A percentile compares a stretch with the other conserved stretches of the same genome.
phyloP scores from a whole-genome alignment of 2,797 vertebrate species.

The Enteromius viviparus region DNA sequence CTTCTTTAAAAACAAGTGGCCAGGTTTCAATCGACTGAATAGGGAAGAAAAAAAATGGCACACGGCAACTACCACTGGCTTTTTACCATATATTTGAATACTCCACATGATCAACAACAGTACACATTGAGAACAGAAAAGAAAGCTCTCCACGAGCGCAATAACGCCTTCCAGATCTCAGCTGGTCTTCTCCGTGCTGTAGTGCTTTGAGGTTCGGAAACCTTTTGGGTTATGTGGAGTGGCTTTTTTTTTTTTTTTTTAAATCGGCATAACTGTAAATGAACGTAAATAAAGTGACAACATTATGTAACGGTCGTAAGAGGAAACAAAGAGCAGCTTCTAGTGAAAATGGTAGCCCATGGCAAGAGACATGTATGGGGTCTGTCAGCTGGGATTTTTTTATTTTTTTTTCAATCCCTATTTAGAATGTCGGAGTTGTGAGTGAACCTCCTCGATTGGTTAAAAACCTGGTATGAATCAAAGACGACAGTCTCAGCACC shows the following conservation, averaged over 20 bases:
- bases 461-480: constrained; percentile 82
- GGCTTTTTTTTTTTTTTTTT: neutral
- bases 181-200: constrained; percentile 77
- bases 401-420: constrained; percentile 42
- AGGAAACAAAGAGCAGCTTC: constrained; percentile 81
- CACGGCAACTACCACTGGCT: constrained; percentile 96
- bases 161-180: constrained; percentile 64
- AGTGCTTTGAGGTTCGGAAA: constrained; percentile 86
- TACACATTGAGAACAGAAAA: constrained; percentile 83
- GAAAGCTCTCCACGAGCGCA: constrained; percentile 67
- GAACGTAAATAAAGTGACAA: constrained; percentile 68
- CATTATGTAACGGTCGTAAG: constrained; percentile 60
- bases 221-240: constrained; percentile 59
- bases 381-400: constrained; percentile 71
- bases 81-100: constrained; percentile 92
- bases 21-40: constrained; percentile 78
- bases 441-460: constrained; percentile 66
- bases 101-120: constrained; percentile 91
- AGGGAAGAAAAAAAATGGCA: constrained; percentile 81
- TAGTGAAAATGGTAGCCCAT: constrained; percentile 80
- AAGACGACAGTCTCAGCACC: constrained; percentile 80
- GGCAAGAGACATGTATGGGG: constrained; percentile 69
- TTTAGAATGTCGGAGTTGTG: constrained; percentile 78
- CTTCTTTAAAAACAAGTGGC: constrained; percentile 77
- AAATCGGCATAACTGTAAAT: constrained; percentile 48